Evolutionary conservation across 2,113 vertebrate species (phyloP), one percentile per base, ranked within the genome.

Genomic region (Anthoscopus minutus): DNA sequence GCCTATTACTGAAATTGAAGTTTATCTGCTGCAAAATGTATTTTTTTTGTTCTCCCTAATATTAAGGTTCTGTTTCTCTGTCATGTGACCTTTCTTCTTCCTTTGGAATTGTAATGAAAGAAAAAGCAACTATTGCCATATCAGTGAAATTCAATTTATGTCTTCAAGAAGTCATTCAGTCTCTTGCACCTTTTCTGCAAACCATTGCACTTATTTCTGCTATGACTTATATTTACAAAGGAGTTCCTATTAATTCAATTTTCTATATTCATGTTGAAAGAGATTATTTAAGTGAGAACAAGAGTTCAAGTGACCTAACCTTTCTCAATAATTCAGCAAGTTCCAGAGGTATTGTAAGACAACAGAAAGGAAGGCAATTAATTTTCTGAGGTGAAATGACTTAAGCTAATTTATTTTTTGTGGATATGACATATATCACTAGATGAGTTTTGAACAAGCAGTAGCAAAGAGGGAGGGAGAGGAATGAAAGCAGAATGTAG

Each of bases 311-410:
- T 69, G 60, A 89, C 40, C 48, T 95, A 89, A 87, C 78, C 76
- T 87, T 93, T 89, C 92, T 92, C 40, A 86, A 58, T 91, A 94
- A 94, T 92, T 93, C 50, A 78, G 13, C 21, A 37, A 76, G 60
- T 83, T 94, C 61, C 51, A 69, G 65, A 65, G 45, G 45, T 71
- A 71, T 87, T 74, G 21, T 89, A 74, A 85, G 61, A 33, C 60
- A 85, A 64, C 53, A 77, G 62, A 71, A 83, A 84, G 24, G 57
- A 70, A 88, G 62, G 54, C 67, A 86, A 91, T 92, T 94, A 79
- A 74, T 95, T 95, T 92, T 85, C 64, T 74, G 48, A 87, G 73
- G 38, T 65, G 40, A 89, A 95, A 56, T 79, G 22, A 85, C 86
- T 93, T 89, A 85, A 51, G 69, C 47, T 74, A 61, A 79, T 84